Base-by-base conservation (phyloP, 1,140 invertebrate species). In the Drosophila ironensis region DNA sequence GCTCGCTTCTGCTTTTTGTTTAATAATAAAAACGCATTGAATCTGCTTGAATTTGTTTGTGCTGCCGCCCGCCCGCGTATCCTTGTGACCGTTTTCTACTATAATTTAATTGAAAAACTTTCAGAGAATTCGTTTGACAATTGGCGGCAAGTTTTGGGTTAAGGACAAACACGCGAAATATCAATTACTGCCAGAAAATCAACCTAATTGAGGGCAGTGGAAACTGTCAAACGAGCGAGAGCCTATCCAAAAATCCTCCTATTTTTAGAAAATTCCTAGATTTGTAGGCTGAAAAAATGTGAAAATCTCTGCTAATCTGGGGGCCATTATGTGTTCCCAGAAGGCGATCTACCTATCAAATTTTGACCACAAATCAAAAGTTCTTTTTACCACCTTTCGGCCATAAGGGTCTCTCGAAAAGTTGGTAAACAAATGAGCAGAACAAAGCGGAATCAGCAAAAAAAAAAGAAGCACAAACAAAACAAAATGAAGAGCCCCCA, bases 351-450 rank as follows among this genome's bases (percentile, higher is more conserved):
- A 37, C 33, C 54, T 24, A 63, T 28, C 24, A 60, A 24, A 37
- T 27, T 45, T 27, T 22, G 57, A 7, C 17, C 17, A 7, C 28
- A 46, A 46, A 59, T 61, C 38, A 60, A 60, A 40, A 46, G 59
- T 63, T 63, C 41, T 63, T 35, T 44, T 24, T 24, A 42, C 30
- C 28, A 57, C 38, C 38, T n/a, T n/a, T 24, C 7, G 17, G 40
- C 20, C 9, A 56, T 77, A 76, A 72, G 74, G 77, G 63, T 42
- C 22, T 53, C n/a, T n/a, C n/a, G n/a, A 12, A 52, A 66, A 71
- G 19, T 82, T 84, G 25, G 80, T 82, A 82, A 82, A 84, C 78
- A 82, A 82, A 82, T 78, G 33, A 54, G 46, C 20, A 12, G 33
- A 40, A 19, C 72, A 82, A 82, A 82, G 54, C 16, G 69, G 73